A percentile compares a stretch with the other conserved stretches of the same genome.
These are phyloP conservation scores for Verasper variegatus DNA, from an alignment of 2,113 vertebrate genomes.

Conservation along the genomic window DNA sequence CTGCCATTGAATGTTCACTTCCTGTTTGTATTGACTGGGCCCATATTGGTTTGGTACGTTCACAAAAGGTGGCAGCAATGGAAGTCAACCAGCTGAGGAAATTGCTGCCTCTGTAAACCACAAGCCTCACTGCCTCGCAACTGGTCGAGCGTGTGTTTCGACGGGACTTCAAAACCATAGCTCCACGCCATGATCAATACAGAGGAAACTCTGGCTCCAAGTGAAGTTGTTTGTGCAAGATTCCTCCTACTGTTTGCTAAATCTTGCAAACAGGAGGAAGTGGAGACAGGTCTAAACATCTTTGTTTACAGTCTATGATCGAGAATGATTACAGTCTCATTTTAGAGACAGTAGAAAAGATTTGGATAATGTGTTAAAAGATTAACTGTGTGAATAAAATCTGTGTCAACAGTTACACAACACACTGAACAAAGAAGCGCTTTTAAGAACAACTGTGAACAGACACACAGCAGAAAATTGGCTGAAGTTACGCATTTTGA, in stretches of 20 bases:
- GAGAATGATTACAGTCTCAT: too few species aligned
- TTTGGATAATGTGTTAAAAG: background rate
- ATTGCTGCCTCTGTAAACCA: background rate
- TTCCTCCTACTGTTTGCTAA: too few species aligned
- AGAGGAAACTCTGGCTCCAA: too few species aligned
- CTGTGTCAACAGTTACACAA: background rate
- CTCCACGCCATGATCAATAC: too few species aligned
- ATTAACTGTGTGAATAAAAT: background rate
- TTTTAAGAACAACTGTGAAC: background rate
- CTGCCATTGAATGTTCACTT: conserved; percentile 85
- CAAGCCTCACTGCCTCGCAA: background rate
- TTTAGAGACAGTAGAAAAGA: too few species aligned
- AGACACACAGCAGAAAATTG: background rate
- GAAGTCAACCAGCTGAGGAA: conserved; percentile 47
- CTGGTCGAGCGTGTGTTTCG: too few species aligned
- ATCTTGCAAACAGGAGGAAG: too few species aligned
- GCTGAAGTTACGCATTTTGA: background rate
- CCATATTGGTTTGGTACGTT: conserved; percentile 31
- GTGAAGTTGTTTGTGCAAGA: too few species aligned
- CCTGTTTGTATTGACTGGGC: conserved; percentile 81
- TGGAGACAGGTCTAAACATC: too few species aligned
- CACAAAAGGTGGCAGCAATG: conserved; percentile 48
- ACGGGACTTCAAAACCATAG: too few species aligned
- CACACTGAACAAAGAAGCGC: background rate
- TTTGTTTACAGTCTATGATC: too few species aligned